A percentile compares a stretch with the other conserved stretches of the same genome.
Conservation (phyloP, 2,113 vertebrate genomes). For the Dasyurus viverrinus region DNA sequence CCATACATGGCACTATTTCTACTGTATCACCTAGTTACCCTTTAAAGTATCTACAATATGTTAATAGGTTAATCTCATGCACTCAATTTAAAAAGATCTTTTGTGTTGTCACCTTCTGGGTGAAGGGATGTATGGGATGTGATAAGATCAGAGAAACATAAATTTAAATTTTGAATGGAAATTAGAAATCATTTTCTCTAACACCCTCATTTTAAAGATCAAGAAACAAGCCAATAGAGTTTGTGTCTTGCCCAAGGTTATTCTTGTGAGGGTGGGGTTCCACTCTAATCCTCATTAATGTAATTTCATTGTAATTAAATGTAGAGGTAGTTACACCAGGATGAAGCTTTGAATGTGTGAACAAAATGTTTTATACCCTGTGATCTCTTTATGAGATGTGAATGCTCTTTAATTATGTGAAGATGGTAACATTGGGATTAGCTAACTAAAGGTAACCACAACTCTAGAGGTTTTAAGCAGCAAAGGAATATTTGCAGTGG, state of each 20-base stretch:
- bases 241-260: not conserved
- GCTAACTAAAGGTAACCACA: not conserved
- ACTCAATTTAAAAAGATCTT: not conserved
- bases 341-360: not conserved
- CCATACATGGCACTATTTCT: too few relatives aligned
- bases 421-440: not conserved
- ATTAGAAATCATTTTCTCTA: not conserved
- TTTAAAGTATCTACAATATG: not conserved
- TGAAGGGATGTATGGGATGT: not conserved
- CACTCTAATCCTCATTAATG: not conserved
- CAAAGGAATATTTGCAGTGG: not conserved
- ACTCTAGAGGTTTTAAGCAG: not conserved
- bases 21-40: too few relatives aligned
- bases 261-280: not conserved
- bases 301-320: not conserved
- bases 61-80: not conserved
- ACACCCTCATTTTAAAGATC: not conserved
- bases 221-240: not conserved
- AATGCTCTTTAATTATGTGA: not conserved
- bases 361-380: not conserved
- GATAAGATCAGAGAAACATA: not conserved
- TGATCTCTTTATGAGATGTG: not conserved
- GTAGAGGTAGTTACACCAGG: not conserved
- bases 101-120: not conserved
- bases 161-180: not conserved